phyloP scores from a whole-genome alignment of 2,113 vertebrate species.

The Tretioscincus oriximinensis region DNA sequence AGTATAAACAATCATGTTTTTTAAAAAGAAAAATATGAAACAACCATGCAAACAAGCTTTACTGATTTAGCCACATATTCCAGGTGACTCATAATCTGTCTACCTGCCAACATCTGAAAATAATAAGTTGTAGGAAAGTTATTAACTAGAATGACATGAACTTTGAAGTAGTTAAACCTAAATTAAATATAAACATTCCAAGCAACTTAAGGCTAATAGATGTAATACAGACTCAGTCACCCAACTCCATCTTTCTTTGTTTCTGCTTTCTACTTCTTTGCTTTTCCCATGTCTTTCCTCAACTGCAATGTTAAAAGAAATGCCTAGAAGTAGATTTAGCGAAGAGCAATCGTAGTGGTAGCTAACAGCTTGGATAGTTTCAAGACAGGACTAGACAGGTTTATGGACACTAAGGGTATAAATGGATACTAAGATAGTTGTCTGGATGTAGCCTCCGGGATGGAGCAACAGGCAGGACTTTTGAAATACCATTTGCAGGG shows the following conservation, averaged over 20 bases:
- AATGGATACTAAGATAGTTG: too few relatives aligned
- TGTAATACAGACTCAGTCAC: constrained; percentile 56
- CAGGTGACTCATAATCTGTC: constrained; percentile 66
- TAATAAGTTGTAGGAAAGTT: constrained; percentile 69
- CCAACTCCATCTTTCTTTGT: constrained; percentile 56
- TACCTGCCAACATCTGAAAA: constrained; percentile 67
- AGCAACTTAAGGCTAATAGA: constrained; percentile 59
- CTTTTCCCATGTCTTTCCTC: constrained; percentile 37
- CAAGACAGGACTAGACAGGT: too few relatives aligned
- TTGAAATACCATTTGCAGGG: too few relatives aligned
- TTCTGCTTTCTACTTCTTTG: constrained; percentile 53
- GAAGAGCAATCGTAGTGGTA: too few relatives aligned
- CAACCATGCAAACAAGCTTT: constrained; percentile 59
- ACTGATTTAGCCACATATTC: constrained; percentile 65
- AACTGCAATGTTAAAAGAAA: constrained; percentile 43
- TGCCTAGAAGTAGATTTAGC: background rate
- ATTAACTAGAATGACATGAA: constrained; percentile 61
- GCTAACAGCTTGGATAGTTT: too few relatives aligned
- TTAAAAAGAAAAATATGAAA: constrained; percentile 46
- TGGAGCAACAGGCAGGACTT: too few relatives aligned
- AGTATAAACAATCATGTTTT: constrained; percentile 54
- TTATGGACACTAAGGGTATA: too few relatives aligned
- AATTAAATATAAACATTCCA: constrained; percentile 66
- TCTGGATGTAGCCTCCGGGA: too few relatives aligned
- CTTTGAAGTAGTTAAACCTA: constrained; percentile 68